phyloP scores from a whole-genome alignment of 2,888 invertebrate species.

The Caenorhabditis plicata region DNA sequence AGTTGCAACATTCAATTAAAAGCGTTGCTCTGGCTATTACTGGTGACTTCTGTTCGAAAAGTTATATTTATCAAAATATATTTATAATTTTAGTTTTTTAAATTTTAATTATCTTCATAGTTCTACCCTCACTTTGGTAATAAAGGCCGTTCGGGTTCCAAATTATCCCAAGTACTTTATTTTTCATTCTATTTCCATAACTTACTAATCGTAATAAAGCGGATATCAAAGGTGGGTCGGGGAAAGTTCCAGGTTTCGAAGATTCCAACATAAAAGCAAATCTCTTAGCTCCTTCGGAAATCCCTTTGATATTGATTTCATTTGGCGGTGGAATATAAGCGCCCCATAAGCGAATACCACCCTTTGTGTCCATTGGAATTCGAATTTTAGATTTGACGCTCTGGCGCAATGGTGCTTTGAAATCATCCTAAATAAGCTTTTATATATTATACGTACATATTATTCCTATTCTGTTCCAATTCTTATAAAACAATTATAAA shows the following conservation, averaged over 20 bases:
- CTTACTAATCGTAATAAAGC: constrained; percentile 88
- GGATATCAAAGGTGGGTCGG: constrained; percentile 91
- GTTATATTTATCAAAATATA: too few species aligned
- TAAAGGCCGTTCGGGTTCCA: too few species aligned
- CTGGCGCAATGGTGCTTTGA: too few species aligned
- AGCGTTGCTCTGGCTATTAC: constrained; percentile 88
- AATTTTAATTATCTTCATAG: too few species aligned
- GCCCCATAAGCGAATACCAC: constrained; percentile 46
- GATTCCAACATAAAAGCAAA: constrained; percentile 91
- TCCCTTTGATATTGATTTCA: constrained; percentile 33
- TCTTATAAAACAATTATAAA: too few species aligned
- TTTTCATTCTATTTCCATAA: constrained; percentile 11
- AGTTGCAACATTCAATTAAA: constrained; percentile 89
- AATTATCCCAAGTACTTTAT: too few species aligned
- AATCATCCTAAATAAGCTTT: constrained; percentile 14
- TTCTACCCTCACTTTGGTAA: too few species aligned
- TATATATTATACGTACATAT: constrained; percentile 3
- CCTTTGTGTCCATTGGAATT: constrained; percentile 37
- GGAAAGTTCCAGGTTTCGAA: constrained; percentile 90
- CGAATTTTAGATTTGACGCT: constrained; percentile 8
- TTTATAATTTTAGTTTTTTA: too few species aligned
- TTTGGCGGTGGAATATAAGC: constrained; percentile 40
- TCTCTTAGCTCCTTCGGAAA: constrained; percentile 82
- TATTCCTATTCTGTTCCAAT: too few species aligned
- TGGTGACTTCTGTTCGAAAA: constrained; percentile 86